Percentiles rank a stretch among this genome's conserved stretches.
Evolutionary conservation across 2,888 invertebrate genomes (phyloP).

Genomic region (Rhagonycha lutea): DNA sequence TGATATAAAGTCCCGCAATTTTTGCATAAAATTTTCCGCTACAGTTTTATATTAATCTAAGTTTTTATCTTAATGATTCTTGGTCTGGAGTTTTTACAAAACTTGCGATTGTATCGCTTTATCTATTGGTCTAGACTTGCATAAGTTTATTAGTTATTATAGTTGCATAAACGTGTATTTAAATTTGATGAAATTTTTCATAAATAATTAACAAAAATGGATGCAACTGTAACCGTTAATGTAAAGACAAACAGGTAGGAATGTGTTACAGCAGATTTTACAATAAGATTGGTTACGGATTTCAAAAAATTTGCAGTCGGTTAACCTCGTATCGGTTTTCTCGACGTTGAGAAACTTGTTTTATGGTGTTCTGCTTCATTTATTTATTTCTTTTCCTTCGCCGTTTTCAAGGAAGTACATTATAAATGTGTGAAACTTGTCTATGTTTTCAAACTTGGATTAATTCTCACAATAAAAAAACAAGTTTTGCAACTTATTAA

Average conservation of each 20-base stretch:
- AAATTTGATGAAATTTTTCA: background rate
- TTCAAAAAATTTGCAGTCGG: constrained; percentile 41
- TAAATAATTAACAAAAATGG: constrained; percentile 14
- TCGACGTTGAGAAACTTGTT: constrained; percentile 41
- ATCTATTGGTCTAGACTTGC: constrained; percentile 27
- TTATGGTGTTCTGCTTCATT: constrained; percentile 40
- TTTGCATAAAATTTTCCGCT: constrained; percentile 57
- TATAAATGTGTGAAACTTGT: constrained; percentile 32
- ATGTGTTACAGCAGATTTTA: constrained; percentile 37
- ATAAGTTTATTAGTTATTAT: background rate
- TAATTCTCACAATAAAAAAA: constrained; percentile 21
- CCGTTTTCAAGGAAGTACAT: constrained; percentile 34
- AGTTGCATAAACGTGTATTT: constrained; percentile 1
- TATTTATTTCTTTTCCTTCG: constrained; percentile 36
- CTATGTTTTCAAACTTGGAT: constrained; percentile 10
- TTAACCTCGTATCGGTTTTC: constrained; percentile 39
- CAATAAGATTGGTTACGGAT: constrained; percentile 40
- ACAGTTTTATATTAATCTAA: constrained; percentile 57
- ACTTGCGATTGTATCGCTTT: constrained; percentile 33
- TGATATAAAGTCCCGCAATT: constrained; percentile 57
- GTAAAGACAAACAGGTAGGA: constrained; percentile 27
- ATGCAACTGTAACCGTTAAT: constrained; percentile 19
- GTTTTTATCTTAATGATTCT: constrained; percentile 57
- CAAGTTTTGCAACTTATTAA: constrained; percentile 16
- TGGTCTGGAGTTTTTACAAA: constrained; percentile 55